phyloP scores from a whole-genome alignment of 2,888 invertebrate species.

The Polietes domitor region DNA sequence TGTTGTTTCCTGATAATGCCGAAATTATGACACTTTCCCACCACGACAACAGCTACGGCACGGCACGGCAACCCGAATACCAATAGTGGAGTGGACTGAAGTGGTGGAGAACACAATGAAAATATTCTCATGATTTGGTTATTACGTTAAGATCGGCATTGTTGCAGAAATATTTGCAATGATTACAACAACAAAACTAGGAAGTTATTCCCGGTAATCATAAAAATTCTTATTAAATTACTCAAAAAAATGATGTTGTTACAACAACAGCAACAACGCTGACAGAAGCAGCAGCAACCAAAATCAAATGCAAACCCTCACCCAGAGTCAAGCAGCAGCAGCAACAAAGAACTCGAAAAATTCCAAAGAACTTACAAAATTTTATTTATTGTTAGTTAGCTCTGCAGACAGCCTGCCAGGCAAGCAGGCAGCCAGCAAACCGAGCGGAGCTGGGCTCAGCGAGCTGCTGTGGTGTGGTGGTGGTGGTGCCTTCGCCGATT shows the following conservation, averaged over 20 bases:
- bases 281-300: background rate
- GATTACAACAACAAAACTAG: constrained; percentile 55
- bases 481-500: background rate
- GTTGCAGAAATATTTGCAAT: constrained; percentile 55
- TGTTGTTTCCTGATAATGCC: constrained; percentile 5
- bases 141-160: constrained; percentile 5
- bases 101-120: constrained; percentile 2
- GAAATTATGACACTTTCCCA: constrained; percentile 48
- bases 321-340: constrained; percentile 17
- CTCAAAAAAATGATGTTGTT: constrained; percentile 48
- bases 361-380: constrained; percentile 67
- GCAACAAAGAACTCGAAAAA: constrained; percentile 43
- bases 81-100: background rate
- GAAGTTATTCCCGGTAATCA: constrained; percentile 66
- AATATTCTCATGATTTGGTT: constrained; percentile 61
- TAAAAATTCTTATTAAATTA: constrained; percentile 67
- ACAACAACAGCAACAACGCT: background rate
- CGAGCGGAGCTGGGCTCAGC: background rate
- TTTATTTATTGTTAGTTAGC: constrained; percentile 65
- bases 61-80: background rate
- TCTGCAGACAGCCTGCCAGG: constrained; percentile 1
- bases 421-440: background rate
- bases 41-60: background rate
- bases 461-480: background rate
- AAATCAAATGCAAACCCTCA: background rate